phyloP scores from a whole-genome alignment of 1,140 invertebrate species.

The Chironomus striatipennis region DNA sequence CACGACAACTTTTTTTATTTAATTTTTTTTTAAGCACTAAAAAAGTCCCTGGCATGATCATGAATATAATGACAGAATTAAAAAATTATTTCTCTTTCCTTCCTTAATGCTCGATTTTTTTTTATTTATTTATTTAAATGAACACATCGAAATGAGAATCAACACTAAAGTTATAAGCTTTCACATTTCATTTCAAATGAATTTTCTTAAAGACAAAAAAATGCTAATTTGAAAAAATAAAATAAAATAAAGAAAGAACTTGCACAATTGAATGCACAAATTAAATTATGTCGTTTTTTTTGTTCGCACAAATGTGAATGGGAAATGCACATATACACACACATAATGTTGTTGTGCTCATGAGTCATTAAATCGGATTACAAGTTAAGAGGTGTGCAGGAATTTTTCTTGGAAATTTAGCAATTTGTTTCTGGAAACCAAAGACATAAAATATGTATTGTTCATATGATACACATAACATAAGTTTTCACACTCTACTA shows the following conservation, averaged over 20 bases:
- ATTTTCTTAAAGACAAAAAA: not conserved
- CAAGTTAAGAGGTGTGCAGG: conserved; percentile 6
- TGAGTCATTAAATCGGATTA: conserved; percentile 13
- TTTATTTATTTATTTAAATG: no score
- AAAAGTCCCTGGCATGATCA: not conserved
- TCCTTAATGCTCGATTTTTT: no score
- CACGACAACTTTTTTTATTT: not conserved
- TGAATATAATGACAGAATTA: not conserved
- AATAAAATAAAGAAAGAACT: not conserved
- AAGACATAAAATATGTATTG: not conserved
- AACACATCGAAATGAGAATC: no score
- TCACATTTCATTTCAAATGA: conserved; percentile 7
- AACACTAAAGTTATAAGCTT: not conserved
- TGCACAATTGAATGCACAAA: conserved; percentile 7
- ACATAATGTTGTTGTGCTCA: conserved; percentile 1
- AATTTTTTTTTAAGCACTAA: not conserved
- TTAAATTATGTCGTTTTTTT: not conserved
- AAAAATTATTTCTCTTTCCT: not conserved
- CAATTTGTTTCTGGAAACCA: conserved; percentile 4
- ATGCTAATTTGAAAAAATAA: not conserved
- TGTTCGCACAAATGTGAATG: not conserved
- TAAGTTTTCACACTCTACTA: conserved; percentile 2
- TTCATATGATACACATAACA: not conserved
- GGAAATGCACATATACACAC: not conserved
- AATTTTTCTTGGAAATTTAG: conserved; percentile 4